Base-by-base conservation (phyloP, 1,140 invertebrate genomes). In the Antheraea pernyi region DNA sequence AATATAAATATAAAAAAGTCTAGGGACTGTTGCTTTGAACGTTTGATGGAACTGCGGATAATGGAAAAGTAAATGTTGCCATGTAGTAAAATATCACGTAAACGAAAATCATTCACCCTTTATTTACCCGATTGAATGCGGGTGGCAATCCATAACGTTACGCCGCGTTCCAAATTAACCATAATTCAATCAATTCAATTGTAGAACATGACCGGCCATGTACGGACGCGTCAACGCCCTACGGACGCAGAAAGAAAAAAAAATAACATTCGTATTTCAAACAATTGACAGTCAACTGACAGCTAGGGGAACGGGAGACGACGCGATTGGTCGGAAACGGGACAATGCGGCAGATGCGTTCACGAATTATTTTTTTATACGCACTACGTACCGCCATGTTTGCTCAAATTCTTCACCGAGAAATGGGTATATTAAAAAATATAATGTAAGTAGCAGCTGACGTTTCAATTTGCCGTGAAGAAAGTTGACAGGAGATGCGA, bases 101-200 rank as follows among this genome's bases (percentile, higher is more conserved):
- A 53, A 53, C 46, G 16, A 53, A 53, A 53, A 13, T 53, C 46
- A 16, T 53, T 18, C 19, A 81, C 74, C 72, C 80, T 69, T 80
- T 83, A 80, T 84, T 82, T 82, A 85, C 75, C 71, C 70, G 70
- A 68, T 68, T 81, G 77, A 73, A 91, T 91, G 83, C 88, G 86
- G 88, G 88, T 79, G 83, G 81, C 69, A 77, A 84, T 90, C 86
- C 83, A 88, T 88, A 85, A 88, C 72, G 68, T 78, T 76, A 72
- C 78, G 71, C 68, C 67, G 70, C 68, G 68, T 71, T 75, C 72
- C 67, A 73, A 80, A 86, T 86, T 83, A 81, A 79, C 73, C 74
- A 79, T 89, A 86, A 89, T 91, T 91, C 89, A 88, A 91, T 91
- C 86, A 88, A 80, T 75, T 83, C 83, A 85, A 89, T 89, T 91